Evolutionary conservation across 2,888 invertebrate genomes (phyloP).

Genomic region (Petrolisthes cinctipes): DNA sequence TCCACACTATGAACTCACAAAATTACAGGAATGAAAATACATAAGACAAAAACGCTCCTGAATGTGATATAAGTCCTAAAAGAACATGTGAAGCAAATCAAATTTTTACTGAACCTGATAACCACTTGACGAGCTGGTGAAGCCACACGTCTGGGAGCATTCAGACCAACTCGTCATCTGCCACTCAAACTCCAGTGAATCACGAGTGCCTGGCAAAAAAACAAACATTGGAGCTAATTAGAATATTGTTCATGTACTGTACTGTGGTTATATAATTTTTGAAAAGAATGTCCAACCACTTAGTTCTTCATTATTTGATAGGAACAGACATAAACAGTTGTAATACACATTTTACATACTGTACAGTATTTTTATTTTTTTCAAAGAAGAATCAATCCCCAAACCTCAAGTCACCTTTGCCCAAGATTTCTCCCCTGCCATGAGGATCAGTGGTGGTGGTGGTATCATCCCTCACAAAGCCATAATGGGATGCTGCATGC

Average conservation of each 20-base stretch:
- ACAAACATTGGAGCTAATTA: too few relatives aligned
- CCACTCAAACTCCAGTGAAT: slow-evolving; percentile 81
- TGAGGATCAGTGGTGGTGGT: slow-evolving; percentile 34
- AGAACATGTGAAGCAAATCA: not conserved
- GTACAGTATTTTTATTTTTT: too few relatives aligned
- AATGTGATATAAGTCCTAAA: too few relatives aligned
- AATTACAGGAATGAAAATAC: too few relatives aligned
- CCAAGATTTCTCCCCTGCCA: slow-evolving; percentile 43
- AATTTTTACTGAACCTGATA: slow-evolving; percentile 49
- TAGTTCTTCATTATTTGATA: not conserved
- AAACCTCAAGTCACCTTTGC: slow-evolving; percentile 31
- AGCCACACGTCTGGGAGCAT: slow-evolving; percentile 87
- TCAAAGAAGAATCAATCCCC: too few relatives aligned
- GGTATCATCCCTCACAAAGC: slow-evolving; percentile 44
- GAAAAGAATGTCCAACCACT: too few relatives aligned
- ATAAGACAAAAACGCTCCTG: too few relatives aligned
- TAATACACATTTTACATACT: not conserved
- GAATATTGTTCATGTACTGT: too few relatives aligned
- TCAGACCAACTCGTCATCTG: slow-evolving; percentile 86
- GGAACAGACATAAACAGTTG: not conserved
- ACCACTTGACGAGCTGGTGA: slow-evolving; percentile 74
- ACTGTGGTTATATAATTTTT: too few relatives aligned
- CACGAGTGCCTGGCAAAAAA: slow-evolving; percentile 68
- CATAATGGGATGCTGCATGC: slow-evolving; percentile 34
- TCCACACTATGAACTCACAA: too few relatives aligned